Percentiles rank a stretch among this genome's conserved stretches.
These are phyloP conservation scores for Eupelmus urozonus DNA, from an alignment of 2,888 invertebrate species.

Conservation along the genomic window DNA sequence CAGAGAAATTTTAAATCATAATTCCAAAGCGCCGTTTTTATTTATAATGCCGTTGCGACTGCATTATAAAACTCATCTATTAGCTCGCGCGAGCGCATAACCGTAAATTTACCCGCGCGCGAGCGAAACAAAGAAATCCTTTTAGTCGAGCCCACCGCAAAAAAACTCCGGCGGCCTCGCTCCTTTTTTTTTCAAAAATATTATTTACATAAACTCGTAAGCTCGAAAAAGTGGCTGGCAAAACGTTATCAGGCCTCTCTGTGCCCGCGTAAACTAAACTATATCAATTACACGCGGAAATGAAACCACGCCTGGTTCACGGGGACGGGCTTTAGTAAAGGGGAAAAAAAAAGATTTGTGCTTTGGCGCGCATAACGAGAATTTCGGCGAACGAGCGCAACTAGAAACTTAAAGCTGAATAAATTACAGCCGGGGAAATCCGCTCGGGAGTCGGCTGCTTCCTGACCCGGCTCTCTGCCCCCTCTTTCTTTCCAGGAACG, in stretches of 20 bases:
- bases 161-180: too few species aligned
- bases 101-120: too few species aligned
- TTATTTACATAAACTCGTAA: not conserved
- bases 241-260: constrained; percentile 6
- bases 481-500: constrained; percentile 51
- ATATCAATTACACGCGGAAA: constrained; percentile 44
- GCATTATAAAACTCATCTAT: too few species aligned
- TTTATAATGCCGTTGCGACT: too few species aligned
- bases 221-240: not conserved
- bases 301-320: constrained; percentile 29
- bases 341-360: not conserved
- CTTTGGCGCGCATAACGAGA: constrained; percentile 15
- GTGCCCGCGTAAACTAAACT: constrained; percentile 1
- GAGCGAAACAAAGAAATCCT: too few species aligned
- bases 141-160: too few species aligned
- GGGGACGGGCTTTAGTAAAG: not conserved
- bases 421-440: constrained; percentile 60
- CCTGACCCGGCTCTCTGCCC: constrained; percentile 47
- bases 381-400: constrained; percentile 35
- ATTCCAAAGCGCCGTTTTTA: too few species aligned
- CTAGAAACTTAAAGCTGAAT: constrained; percentile 50
- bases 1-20: too few species aligned
- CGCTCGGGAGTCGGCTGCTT: constrained; percentile 57
- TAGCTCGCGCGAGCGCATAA: too few species aligned
- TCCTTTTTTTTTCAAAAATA: constrained; percentile 8